Evolutionary conservation across 2,113 vertebrate species (phyloP), one percentile per base, ranked within the genome.

Genomic region (Vanacampus margaritifer): DNA sequence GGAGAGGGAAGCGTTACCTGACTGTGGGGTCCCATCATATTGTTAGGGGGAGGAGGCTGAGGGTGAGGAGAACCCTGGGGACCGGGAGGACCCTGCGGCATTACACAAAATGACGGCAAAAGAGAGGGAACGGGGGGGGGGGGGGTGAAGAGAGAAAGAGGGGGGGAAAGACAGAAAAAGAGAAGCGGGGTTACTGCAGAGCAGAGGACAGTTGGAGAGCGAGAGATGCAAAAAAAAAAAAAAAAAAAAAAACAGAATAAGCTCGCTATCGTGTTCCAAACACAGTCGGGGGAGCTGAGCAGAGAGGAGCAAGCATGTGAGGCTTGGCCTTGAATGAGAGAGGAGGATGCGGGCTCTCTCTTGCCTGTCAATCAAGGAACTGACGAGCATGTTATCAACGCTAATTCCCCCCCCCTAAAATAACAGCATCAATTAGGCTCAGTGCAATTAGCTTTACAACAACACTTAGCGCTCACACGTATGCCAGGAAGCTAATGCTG

Each of bases 21-120:
- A 94, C 95, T 96, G 92, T 98, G 97, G 86, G 96, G 96, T 94
- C 97, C 97, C 97, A 99, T 98, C 96, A 99, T 98, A 94, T 94
- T 96, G 95, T 97, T 99, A 93, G 96, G 94, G 90, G 95, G 96
- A 94, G 97, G 96, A 94, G 97, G 94, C 92, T 97, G 96, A 92
- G 96, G 94, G 93, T 99, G 97, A 93, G 97, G 97, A 92, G 96
- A 98, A 90, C 95, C 95, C 94, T 98, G 97, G 91, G 97, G 97
- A 92, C 97, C 97, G 88, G 97, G 94, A 89, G 96, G 95, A 93
- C 96, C 96, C 97, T 98, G 93, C 92, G 91, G 94, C 93, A 91
- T 92, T 89, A 90, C 89, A 84, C 89, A 91, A 93, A 91, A 91
- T 71, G 73, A 69, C 7, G 75, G 58, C 68, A 77, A 74, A 68